These are phyloP conservation scores for Eristalinus sepulchralis DNA, from an alignment of 2,888 invertebrate genomes.

Conservation along the genomic window DNA sequence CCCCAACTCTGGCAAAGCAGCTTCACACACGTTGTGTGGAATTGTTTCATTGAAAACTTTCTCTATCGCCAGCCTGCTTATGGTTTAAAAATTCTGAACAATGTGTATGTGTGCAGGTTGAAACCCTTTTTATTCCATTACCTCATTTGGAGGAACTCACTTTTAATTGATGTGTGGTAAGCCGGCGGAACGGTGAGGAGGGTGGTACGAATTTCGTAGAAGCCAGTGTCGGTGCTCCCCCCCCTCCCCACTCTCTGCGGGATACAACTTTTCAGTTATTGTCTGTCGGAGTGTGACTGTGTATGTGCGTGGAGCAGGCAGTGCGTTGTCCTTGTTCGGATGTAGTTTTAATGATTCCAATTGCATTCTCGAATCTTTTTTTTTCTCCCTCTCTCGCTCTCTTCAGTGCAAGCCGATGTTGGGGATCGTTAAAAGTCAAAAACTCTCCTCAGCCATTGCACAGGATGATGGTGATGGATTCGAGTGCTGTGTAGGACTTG, in stretches of 20 bases:
- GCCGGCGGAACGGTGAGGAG: slow-evolving; percentile 28
- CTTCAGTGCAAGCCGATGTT: not conserved
- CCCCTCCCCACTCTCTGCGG: slow-evolving; percentile 4
- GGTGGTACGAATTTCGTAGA: not conserved
- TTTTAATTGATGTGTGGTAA: slow-evolving; percentile 66
- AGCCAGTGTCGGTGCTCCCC: not conserved
- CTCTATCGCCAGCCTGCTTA: not conserved
- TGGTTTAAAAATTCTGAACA: not conserved
- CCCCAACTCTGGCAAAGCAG: not conserved
- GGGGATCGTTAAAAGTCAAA: slow-evolving; percentile 27
- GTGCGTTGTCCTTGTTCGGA: slow-evolving; percentile 8
- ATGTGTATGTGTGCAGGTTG: not conserved
- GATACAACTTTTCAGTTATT: slow-evolving; percentile 30
- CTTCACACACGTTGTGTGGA: slow-evolving; percentile 5
- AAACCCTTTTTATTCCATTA: slow-evolving; percentile 61
- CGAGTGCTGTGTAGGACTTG: not conserved
- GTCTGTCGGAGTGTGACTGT: slow-evolving; percentile 16
- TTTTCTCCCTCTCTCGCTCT: too few species aligned
- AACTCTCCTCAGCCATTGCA: not conserved
- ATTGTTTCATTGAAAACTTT: slow-evolving; percentile 46
- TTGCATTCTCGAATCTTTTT: too few species aligned
- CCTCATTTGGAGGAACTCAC: slow-evolving; percentile 57
- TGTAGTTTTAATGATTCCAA: slow-evolving; percentile 46
- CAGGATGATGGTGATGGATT: not conserved
- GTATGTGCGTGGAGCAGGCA: not conserved